Evolutionary conservation across 2,888 invertebrate species (phyloP), one percentile per base, ranked within the genome.

Genomic region (Andrena trimmerana): DNA sequence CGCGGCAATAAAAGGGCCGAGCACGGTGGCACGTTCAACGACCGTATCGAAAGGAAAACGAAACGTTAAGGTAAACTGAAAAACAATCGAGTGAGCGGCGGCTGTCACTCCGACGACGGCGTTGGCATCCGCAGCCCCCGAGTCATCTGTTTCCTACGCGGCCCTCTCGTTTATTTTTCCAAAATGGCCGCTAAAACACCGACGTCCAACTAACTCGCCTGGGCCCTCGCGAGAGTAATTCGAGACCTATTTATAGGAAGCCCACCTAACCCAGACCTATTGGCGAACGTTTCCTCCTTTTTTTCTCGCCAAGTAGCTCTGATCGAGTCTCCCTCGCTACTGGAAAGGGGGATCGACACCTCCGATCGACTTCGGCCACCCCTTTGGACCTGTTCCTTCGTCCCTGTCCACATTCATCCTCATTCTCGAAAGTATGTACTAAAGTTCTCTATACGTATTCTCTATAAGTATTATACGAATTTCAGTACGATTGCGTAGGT

Each of bases 41-140:
- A 92, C 89, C 91, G 89, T 91, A 92, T 91, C 90, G 91, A 89
- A 91, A 91, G 91, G 89, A 90, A 90, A 90, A 87, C 90, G 91
- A 91, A 92, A 91, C 89, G 91, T 89, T 90, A 93, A 92, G 88
- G 90, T 93, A 93, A 93, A 93, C 91, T 92, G 91, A 94, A 93
- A 92, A 94, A 93, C 93, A 94, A 93, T 94, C 93, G 91, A 82
- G 88, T 85, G 90, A 86, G 76, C 87, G 91, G 90, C 90, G 90
- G 90, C 93, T 93, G 93, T 94, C 93, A 93, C 93, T 93, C 92
- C 85, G 74, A 76, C 86, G 90, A 90, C 91, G 90, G 91, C 65
- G 90, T 91, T 90, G 87, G 90, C 90, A 86, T 87, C 86, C 90
- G 90, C 90, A 90, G 86, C 75, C 88, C 75, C 88, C 67, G 86